Evolutionary conservation across 1,140 invertebrate species (phyloP), one percentile per base, ranked within the genome.

Genomic region (Drosophila pseudoananassae): DNA sequence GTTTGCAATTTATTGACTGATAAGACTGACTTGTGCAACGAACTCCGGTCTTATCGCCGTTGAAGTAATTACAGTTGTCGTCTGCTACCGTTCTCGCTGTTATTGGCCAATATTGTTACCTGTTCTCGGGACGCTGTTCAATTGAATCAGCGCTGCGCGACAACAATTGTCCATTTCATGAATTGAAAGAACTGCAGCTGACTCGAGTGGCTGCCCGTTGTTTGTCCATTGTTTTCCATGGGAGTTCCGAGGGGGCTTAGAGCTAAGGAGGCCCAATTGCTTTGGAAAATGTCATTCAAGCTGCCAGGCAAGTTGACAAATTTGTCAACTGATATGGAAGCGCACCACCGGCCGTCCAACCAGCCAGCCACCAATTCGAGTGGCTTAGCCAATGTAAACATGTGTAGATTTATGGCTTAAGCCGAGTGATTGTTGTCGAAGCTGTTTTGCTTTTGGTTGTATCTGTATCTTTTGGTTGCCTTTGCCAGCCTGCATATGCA

Each of bases 101-200:
- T 59, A 36, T 45, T 43, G 47, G 45, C 57, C 25, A 57, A 45
- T 63, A 31, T 68, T 61, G 50, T 63, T 45, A 51, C 46, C 73
- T 61, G 51, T 71, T 40, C 40, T 36, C 40, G 50, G 55, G 36
- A 25, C 70, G 25, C 0, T 17, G 25, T 52, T 25, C 59, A 65
- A 76, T 76, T 71, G 71, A 64, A 63, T 71, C 71, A 64, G 36
- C 36, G 61, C 50, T 25, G 43, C 25, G 66, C 66, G 74, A 87
- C 82, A 87, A 76, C 82, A 81, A 87, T 87, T 87, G 82, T 87
- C 75, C 78, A 87, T 87, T 87, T 87, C 82, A 87, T 88, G 83
- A 87, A 87, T 87, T 78, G 78, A 60, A 88, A 75, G 56, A 64
- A 53, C 25, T 45, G 57, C 47, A 50, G 47, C 40, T 29, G 43